Conservation (phyloP, 1,140 invertebrate species). For the Drosophila punjabiensis region DNA sequence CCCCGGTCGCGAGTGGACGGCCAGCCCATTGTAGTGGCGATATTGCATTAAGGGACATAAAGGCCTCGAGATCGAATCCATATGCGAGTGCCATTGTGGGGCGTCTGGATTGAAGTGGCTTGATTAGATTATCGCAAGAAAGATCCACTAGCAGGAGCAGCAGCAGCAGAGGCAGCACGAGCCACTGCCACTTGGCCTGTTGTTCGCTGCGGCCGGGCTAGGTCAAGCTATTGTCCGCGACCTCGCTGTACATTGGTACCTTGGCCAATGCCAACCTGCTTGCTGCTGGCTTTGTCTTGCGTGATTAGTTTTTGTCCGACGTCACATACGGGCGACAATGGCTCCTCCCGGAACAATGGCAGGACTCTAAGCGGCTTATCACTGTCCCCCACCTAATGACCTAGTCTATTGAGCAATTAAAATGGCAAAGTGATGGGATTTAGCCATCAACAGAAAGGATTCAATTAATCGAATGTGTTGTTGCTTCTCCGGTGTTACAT, state of each 20-base stretch:
- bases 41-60: conserved; percentile 60
- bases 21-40: conserved; percentile 20
- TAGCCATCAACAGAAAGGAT: conserved; percentile 7
- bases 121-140: conserved; percentile 67
- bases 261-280: conserved; percentile 24
- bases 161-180: conserved; percentile 40
- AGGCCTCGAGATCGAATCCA: conserved; percentile 22
- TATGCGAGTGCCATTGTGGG: conserved; percentile 30
- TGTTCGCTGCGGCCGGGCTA: not conserved
- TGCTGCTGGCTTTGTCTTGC: conserved; percentile 38
- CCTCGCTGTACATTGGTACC: not conserved
- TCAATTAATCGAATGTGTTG: conserved; percentile 36
- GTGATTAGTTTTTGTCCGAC: conserved; percentile 45
- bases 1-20: conserved; percentile 54
- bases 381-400: not conserved
- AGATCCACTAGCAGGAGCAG: conserved; percentile 7
- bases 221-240: conserved; percentile 17
- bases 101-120: conserved; percentile 43
- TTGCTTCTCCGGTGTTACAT: not conserved
- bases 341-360: not conserved
- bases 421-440: not conserved
- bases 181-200: conserved; percentile 27
- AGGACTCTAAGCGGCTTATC: conserved; percentile 9
- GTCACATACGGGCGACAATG: not conserved
- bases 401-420: not conserved